Base-by-base conservation (phyloP, 2,113 vertebrate species). In the Petrocephalus zakoni region DNA sequence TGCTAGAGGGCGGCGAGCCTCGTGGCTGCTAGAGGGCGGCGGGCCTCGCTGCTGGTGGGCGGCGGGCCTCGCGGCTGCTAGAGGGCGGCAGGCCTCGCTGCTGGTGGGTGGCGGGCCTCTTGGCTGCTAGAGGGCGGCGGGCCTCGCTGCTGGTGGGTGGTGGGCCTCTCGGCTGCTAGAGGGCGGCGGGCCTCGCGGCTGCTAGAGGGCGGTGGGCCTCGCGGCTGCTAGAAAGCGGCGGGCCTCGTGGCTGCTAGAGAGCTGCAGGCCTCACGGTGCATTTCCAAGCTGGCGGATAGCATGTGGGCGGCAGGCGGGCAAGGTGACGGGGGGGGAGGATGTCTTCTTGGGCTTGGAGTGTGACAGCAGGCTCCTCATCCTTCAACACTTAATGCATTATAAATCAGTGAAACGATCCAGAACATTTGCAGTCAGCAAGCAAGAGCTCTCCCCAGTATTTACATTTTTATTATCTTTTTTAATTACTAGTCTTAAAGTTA, bases 231-330 rank as follows among this genome's bases (percentile, higher is more conserved):
- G 42, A 42, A 3, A 3, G 3, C 42, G 42, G 42, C 42, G 42
- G 42, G 42, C 42, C 42, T 42, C 42, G 42, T 1, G 42, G 42
- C 42, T 42, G 42, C 42, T 42, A 87, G 85, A 89, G 82, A 93
- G 93, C 93, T 93, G 91, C 87, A 84, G 85, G 85, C 84, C 91
- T 88, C 90, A 93, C 37, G 52, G 92, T 90, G 88, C 90, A 90
- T 87, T 90, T 91, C 90, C 90, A 25, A 17, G 72, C 72, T 52
- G 68, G 83, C 29, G 61, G 37, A 88, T 85, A 52, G 34, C 55
- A 75, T 49, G 86, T 83, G 52, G 72, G 46, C 88, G 88, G 52
- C 21, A 47, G 49, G 82, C 47, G 58, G 81, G 78, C 64, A 29
- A 83, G 85, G 68, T 47, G 87, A 83, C 53, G 7, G 46, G 37